Conservation (phyloP, 1,140 invertebrate species). For the Elysia chlorotica region DNA sequence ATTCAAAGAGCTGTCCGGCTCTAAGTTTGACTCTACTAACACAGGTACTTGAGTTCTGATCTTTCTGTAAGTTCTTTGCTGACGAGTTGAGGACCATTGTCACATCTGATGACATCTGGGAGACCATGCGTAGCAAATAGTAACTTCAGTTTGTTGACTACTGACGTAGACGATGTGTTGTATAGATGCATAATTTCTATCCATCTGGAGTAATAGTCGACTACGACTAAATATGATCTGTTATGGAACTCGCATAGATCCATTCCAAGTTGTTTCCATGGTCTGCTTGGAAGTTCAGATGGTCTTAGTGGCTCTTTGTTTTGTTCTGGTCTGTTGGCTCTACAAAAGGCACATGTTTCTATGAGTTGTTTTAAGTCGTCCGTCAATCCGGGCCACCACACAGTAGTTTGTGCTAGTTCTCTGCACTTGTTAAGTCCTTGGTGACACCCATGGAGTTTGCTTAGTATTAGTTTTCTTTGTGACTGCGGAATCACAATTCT, state of each 20-base stretch:
- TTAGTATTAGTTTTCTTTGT: slow-evolving; percentile 41
- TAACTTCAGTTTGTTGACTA: background rate
- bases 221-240: background rate
- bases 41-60: no score
- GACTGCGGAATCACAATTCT: slow-evolving; percentile 41
- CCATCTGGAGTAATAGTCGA: background rate
- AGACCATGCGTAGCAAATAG: background rate
- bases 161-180: background rate
- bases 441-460: slow-evolving; percentile 46
- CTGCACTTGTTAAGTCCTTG: slow-evolving; percentile 38
- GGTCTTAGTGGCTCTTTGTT: background rate
- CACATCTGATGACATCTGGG: background rate
- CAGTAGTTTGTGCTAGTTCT: background rate
- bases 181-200: background rate
- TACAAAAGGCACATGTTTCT: background rate
- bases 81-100: background rate
- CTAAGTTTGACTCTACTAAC: no score
- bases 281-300: background rate
- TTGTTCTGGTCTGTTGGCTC: background rate
- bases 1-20: no score
- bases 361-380: background rate
- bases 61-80: background rate
- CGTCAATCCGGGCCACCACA: background rate
- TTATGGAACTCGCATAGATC: background rate
- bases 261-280: background rate